A percentile compares a stretch with the other conserved stretches of the same genome.
phyloP scores from a whole-genome alignment of 2,113 vertebrate genomes.

The Hippotragus niger region DNA sequence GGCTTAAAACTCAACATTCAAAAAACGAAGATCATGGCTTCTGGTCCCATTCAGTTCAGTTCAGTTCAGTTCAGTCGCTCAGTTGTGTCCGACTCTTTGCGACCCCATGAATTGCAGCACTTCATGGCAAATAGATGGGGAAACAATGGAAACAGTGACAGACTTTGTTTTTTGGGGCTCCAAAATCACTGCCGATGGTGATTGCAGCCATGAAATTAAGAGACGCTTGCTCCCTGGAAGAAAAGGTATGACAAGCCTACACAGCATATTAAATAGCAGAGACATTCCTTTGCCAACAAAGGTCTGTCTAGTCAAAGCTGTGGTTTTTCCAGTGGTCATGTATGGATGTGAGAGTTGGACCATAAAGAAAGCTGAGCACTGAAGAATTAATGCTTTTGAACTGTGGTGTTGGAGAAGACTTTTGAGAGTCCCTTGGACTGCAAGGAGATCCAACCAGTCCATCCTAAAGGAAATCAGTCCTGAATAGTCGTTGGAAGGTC shows the following conservation, averaged over 20 bases:
- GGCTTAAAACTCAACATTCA: neutral
- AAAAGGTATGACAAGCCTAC: neutral
- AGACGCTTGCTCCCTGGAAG: neutral
- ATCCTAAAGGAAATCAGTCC: neutral
- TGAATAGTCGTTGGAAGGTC: neutral
- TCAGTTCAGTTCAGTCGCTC: too few relatives aligned
- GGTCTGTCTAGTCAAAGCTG: neutral
- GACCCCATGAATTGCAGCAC: too few relatives aligned
- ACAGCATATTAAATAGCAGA: neutral
- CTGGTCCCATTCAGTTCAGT: neutral
- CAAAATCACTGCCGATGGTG: neutral
- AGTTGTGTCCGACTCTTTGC: too few relatives aligned
- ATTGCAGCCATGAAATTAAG: neutral
- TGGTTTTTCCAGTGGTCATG: neutral
- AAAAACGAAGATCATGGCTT: neutral
- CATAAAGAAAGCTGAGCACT: neutral
- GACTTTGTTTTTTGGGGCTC: neutral
- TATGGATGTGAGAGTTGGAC: neutral
- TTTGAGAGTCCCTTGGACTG: neutral
- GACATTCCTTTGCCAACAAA: neutral
- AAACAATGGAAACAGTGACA: neutral
- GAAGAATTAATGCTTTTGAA: neutral
- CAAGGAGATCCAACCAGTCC: neutral
- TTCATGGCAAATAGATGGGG: neutral
- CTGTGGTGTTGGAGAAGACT: neutral